Base-by-base conservation (phyloP, 1,140 invertebrate genomes). In the Eumeta japonica region DNA sequence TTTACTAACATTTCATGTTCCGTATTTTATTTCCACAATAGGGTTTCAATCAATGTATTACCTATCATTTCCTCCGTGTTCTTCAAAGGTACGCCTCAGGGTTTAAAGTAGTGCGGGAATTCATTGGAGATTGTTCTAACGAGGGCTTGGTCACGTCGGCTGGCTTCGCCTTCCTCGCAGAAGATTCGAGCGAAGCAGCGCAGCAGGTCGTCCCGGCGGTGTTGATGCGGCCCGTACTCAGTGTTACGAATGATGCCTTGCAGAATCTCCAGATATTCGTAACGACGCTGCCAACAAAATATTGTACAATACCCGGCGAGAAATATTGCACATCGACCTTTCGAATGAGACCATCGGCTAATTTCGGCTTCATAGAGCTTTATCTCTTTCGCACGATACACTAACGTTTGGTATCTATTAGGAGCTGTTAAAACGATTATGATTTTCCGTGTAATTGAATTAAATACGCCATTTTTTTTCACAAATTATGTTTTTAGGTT, bases 161-260 rank as follows among this genome's bases (percentile, higher is more conserved):
- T 89, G 37, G 78, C 75, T 10, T 83, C 78, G 2, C 81, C 80
- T 61, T 92, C 89, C 54, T 92, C 89, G 51, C 86, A 89, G 56
- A 90, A 88, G 58, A 92, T 90, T 34, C 87, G 77, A 16, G 87
- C 88, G 52, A 90, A 90, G 52, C 87, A 87, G 58, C 88, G 87
- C 43, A 88, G 75, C 12, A 92, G 74, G 61, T 90, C 88, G 42
- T 88, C 83, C 12, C 80, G 79, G 3, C 87, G 80, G 68, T 90
- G 88, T 35, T 80, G 74, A 63, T 90, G 87, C 28, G 88, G 81
- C 10, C 79, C 78, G 53, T 89, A 90, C 42, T 84, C 85, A 2
- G 87, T 85, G 48, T 87, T 89, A 30, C 86, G 79, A 40, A 92
- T 77, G 5, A 90, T 85, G 44, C 86, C 77, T 49, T 86, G 79